These are phyloP conservation scores for Caenorhabditis uteleia DNA, from an alignment of 2,888 invertebrate species.

Conservation along the genomic window DNA sequence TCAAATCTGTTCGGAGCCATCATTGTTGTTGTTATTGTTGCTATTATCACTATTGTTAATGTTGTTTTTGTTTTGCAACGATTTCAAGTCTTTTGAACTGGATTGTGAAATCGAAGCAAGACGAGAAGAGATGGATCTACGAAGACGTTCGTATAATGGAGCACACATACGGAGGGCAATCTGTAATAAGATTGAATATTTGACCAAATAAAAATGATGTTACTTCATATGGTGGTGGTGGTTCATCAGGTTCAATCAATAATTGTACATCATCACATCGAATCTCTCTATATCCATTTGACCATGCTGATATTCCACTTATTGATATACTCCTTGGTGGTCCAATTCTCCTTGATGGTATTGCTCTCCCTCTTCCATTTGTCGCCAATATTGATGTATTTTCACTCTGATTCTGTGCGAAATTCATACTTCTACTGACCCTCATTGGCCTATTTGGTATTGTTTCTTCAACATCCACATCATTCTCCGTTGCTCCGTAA, in stretches of 20 bases:
- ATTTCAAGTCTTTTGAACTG: constrained; percentile 57
- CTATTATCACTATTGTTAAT: too few species aligned
- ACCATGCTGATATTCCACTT: constrained; percentile 39
- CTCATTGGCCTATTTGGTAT: constrained; percentile 15
- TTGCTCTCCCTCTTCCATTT: constrained; percentile 1
- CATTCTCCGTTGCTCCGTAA: constrained; percentile 47
- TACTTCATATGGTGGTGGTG: constrained; percentile 67
- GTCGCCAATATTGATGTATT: not conserved
- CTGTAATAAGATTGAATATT: constrained; percentile 69
- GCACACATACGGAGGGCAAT: constrained; percentile 75
- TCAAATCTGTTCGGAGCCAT: too few species aligned
- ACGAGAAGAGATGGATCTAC: constrained; percentile 49
- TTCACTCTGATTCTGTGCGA: constrained; percentile 9
- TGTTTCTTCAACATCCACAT: not conserved
- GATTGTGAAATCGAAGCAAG: constrained; percentile 56
- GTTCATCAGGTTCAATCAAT: constrained; percentile 51
- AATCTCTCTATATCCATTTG: constrained; percentile 39
- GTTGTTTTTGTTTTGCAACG: not conserved
- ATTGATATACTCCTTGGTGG: constrained; percentile 40
- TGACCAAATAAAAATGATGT: not conserved
- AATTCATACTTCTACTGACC: constrained; percentile 48
- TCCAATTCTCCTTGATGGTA: constrained; percentile 15
- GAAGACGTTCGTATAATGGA: constrained; percentile 66
- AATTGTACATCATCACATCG: constrained; percentile 17
- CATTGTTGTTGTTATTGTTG: too few species aligned